A percentile compares a stretch with the other conserved stretches of the same genome.
Evolutionary conservation across 2,888 invertebrate genomes (phyloP).

Genomic region (Agrotis ipsilon): DNA sequence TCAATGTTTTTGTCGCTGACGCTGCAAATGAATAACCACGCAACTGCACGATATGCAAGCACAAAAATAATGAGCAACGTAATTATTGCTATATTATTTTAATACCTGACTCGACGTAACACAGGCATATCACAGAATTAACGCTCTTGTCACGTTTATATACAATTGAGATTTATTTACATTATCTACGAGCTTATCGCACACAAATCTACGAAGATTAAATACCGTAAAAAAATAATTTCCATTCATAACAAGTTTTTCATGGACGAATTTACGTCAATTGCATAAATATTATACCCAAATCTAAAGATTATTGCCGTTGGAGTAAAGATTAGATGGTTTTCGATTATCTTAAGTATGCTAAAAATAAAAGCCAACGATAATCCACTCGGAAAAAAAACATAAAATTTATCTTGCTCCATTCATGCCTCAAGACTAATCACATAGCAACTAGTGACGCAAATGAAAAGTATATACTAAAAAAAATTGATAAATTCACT

Average conservation of each 20-base stretch:
- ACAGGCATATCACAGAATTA: conserved; percentile 40
- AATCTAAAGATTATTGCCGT: conserved; percentile 41
- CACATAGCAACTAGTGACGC: conserved; percentile 49
- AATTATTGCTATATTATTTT: conserved; percentile 27
- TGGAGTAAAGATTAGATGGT: conserved; percentile 47
- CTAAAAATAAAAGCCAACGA: conserved; percentile 43
- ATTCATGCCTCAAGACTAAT: conserved; percentile 40
- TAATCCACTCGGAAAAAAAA: conserved; percentile 44
- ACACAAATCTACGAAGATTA: conserved; percentile 59
- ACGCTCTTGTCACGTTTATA: conserved; percentile 56
- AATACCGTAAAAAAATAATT: conserved; percentile 61
- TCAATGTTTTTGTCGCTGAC: conserved; percentile 15
- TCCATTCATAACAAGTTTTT: conserved; percentile 69
- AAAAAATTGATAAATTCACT: conserved; percentile 69
- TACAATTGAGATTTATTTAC: conserved; percentile 66
- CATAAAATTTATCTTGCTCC: conserved; percentile 27
- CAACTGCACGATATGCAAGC: conserved; percentile 35
- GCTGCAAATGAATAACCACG: conserved; percentile 33
- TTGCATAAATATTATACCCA: conserved; percentile 7
- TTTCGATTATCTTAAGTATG: conserved; percentile 27
- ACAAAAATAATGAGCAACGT: conserved; percentile 35
- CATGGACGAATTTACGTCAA: conserved; percentile 37
- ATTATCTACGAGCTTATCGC: conserved; percentile 55
- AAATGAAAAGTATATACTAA: conserved; percentile 28
- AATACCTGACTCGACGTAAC: conserved; percentile 19